A percentile compares a stretch with the other conserved stretches of the same genome.
Conservation (phyloP, 2,797 vertebrate genomes). For the Fundulus diaphanus region DNA sequence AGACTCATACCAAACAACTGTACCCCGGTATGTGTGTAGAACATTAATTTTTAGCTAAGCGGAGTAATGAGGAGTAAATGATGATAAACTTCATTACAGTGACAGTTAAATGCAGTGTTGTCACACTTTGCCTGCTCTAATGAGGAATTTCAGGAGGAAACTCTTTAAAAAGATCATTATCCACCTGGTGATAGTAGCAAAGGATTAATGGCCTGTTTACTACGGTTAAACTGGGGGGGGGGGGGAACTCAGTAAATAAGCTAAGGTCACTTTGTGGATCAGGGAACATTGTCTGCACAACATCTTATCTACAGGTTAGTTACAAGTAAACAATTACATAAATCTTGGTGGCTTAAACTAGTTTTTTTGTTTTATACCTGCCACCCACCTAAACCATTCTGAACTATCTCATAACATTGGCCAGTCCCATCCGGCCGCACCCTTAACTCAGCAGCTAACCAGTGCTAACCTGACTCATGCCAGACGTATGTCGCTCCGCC, state of each 20-base stretch:
- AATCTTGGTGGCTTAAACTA: background rate
- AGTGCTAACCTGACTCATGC: no score
- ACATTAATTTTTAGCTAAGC: slow-evolving; percentile 10
- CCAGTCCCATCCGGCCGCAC: no score
- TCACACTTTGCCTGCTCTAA: background rate
- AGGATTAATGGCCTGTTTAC: background rate
- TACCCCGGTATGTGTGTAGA: slow-evolving; percentile 6
- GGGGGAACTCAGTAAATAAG: background rate
- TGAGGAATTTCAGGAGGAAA: slow-evolving; percentile 21
- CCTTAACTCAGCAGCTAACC: no score
- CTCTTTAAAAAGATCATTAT: slow-evolving; percentile 44
- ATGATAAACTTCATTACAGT: slow-evolving; percentile 27
- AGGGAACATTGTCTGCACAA: background rate
- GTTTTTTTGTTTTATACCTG: background rate
- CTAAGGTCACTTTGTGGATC: background rate
- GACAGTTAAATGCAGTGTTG: slow-evolving; percentile 14
- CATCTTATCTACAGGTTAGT: background rate
- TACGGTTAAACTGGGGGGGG: background rate
- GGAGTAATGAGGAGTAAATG: background rate
- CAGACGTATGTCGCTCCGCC: no score
- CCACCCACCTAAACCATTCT: background rate
- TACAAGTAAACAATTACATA: background rate
- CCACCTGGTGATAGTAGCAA: slow-evolving; percentile 12
- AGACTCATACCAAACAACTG: slow-evolving; percentile 13
- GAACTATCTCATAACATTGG: no score